Evolutionary conservation across 2,888 invertebrate species (phyloP).

Genomic region (Rosalia funebris): DNA sequence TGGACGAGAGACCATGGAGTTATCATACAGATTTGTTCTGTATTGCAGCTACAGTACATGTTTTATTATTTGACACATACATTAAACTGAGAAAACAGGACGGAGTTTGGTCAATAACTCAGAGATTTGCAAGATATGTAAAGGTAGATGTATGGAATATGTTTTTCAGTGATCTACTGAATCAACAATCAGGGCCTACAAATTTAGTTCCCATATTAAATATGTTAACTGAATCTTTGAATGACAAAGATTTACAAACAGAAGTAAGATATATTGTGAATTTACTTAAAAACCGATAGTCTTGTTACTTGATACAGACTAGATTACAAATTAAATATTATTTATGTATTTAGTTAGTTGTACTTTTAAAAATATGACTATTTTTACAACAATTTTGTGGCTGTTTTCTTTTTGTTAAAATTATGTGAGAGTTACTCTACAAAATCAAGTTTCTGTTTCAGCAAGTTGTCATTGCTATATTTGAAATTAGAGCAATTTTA

Average conservation of each 20-base stretch:
- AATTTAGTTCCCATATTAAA: conserved; percentile 51
- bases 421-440: conserved; percentile 18
- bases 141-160: conserved; percentile 80
- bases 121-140: conserved; percentile 64
- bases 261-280: conserved; percentile 57
- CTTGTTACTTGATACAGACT: conserved; percentile 28
- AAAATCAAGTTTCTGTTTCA: conserved; percentile 17
- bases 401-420: conserved; percentile 40
- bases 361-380: conserved; percentile 37
- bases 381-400: conserved; percentile 38
- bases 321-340: conserved; percentile 30
- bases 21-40: conserved; percentile 94
- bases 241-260: conserved; percentile 34
- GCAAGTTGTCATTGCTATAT: not conserved
- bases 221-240: conserved; percentile 52
- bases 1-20: conserved; percentile 89
- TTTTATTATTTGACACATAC: conserved; percentile 87
- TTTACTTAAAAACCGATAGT: conserved; percentile 59
- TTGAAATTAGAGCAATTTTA: not conserved
- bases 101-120: conserved; percentile 58
- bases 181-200: conserved; percentile 65
- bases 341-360: conserved; percentile 40
- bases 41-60: conserved; percentile 87
- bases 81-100: conserved; percentile 72
- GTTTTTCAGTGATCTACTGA: conserved; percentile 83